phyloP scores from a whole-genome alignment of 2,113 vertebrate genomes.

The Acinonyx jubatus region DNA sequence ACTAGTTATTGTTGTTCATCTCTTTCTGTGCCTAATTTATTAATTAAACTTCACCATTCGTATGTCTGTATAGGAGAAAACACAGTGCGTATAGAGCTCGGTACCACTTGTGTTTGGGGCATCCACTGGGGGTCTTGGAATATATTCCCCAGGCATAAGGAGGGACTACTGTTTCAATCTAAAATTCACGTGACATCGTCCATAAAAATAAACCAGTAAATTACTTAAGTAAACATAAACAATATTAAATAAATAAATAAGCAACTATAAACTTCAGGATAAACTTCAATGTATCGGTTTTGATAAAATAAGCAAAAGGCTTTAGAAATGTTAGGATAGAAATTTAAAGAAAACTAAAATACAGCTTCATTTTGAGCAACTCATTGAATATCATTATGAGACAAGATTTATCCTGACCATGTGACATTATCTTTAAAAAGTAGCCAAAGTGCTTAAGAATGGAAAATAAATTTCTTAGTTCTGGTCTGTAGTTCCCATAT shows the following conservation, averaged over 20 bases:
- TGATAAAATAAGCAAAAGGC: background rate
- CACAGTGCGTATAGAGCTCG: background rate
- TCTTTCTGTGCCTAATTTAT: background rate
- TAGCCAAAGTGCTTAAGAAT: background rate
- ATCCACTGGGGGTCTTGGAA: background rate
- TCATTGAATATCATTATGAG: background rate
- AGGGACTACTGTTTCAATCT: background rate
- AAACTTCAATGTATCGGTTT: background rate
- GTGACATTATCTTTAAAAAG: fast-evolving
- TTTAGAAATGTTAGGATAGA: background rate
- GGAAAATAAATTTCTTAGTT: background rate
- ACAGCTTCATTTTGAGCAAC: background rate
- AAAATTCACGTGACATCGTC: background rate
- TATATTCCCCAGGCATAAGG: background rate
- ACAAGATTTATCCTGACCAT: background rate
- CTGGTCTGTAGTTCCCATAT: background rate
- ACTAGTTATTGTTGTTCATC: background rate
- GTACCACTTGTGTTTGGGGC: background rate
- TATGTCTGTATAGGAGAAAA: background rate
- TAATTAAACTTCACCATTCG: background rate
- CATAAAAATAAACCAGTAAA: background rate
- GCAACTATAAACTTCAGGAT: background rate
- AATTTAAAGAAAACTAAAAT: too few relatives aligned
- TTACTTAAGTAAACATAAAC: background rate
- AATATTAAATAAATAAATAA: background rate